phyloP scores from a whole-genome alignment of 2,797 vertebrate genomes.

The Chelonia mydas region DNA sequence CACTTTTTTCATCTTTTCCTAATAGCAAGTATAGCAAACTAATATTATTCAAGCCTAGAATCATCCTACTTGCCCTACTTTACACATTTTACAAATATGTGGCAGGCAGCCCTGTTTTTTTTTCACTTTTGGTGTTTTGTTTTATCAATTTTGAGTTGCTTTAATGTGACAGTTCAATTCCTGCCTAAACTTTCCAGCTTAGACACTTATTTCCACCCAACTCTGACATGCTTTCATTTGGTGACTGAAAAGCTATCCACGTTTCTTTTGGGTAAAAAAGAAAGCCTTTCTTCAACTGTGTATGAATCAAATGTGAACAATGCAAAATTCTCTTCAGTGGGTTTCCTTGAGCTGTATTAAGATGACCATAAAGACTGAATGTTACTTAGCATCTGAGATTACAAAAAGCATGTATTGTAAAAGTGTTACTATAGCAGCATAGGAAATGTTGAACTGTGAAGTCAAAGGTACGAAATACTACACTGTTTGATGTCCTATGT shows the following conservation, averaged over 20 bases:
- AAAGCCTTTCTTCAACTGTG: not conserved
- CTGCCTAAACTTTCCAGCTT: not conserved
- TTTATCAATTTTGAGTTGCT: conserved; percentile 7
- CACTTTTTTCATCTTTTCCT: not conserved
- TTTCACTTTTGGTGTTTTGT: not conserved
- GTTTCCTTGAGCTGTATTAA: not conserved
- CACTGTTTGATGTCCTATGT: not conserved
- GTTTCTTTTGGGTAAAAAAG: not conserved
- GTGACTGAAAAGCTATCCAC: conserved; percentile 16
- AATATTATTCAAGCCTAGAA: not conserved
- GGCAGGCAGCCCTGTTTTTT: not conserved
- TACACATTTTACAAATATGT: not conserved
- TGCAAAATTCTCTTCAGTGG: not conserved
- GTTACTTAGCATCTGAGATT: not conserved
- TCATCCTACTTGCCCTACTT: not conserved
- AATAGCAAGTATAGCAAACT: not conserved
- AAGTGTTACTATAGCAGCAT: not conserved
- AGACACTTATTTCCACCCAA: not conserved
- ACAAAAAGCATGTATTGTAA: not conserved
- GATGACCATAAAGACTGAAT: not conserved
- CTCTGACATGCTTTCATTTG: not conserved
- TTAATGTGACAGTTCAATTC: not conserved
- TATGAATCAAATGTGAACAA: not conserved
- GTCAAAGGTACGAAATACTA: not conserved
- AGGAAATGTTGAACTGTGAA: not conserved